Evolutionary conservation across 1,140 invertebrate species (phyloP).

Genomic region (Tetraneura akinire): DNA sequence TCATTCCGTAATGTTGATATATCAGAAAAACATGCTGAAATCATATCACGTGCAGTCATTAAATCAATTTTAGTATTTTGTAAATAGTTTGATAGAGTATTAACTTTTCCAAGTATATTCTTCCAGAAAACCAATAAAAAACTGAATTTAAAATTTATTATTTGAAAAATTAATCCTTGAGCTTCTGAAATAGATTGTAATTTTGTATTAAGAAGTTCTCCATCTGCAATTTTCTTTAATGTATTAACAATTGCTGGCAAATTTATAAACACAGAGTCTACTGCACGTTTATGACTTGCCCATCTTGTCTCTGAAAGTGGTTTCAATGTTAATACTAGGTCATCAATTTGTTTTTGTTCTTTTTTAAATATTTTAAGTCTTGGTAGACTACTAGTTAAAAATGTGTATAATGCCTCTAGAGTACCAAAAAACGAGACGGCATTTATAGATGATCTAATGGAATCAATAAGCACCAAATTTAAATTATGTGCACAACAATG

Average conservation of each 20-base stretch:
- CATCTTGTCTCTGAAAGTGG: conserved; percentile 7
- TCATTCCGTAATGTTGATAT: not conserved
- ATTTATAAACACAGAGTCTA: not conserved
- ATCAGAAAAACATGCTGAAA: conserved; percentile 29
- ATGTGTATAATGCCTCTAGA: conserved; percentile 11
- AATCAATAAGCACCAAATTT: conserved; percentile 21
- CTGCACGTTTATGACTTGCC: not conserved
- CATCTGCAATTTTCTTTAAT: conserved; percentile 9
- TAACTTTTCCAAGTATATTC: conserved; percentile 21
- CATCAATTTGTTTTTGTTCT: conserved; percentile 15
- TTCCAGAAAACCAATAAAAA: conserved; percentile 12
- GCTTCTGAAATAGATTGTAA: conserved; percentile 22
- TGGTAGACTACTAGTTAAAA: conserved; percentile 24
- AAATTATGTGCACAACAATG: conserved; percentile 41
- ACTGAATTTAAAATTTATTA: conserved; percentile 25
- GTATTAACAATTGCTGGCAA: conserved; percentile 3
- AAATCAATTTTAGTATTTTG: conserved; percentile 25
- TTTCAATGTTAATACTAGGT: conserved; percentile 2
- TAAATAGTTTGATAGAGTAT: conserved; percentile 10
- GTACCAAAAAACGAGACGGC: not conserved
- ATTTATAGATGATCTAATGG: conserved; percentile 9
- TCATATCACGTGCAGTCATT: conserved; percentile 21
- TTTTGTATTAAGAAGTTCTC: conserved; percentile 10
- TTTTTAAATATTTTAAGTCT: conserved; percentile 21
- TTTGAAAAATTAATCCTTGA: conserved; percentile 20